Base-by-base conservation (phyloP, 2,888 invertebrate species). In the Labia minor region DNA sequence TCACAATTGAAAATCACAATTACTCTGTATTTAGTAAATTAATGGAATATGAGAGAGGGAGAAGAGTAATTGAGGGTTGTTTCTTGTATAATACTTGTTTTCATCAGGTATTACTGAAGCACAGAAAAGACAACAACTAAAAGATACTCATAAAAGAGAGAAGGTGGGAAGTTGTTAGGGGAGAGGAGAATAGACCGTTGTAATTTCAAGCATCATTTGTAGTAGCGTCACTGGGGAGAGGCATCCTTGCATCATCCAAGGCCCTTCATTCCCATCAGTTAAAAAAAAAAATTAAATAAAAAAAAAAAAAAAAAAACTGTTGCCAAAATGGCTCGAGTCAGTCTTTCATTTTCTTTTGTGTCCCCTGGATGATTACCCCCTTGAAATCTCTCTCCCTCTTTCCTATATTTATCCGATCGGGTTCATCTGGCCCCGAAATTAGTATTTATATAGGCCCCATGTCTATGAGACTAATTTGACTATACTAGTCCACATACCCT, bases 141-240 rank as follows among this genome's bases (percentile, higher is more conserved):
- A 49, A 49, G 49, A 14, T 16, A 14, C 49, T n/a, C 49, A 4
- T 49, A 49, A 11, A 49, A 2, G 16, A 49, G 14, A 49, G 49
- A 26, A 26, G 26, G 26, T 26, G 26, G 26, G 26, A 26, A 26
- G 26, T 26, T 26, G 26, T 26, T 3, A 26, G 26, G 26, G 26
- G 26, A 26, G 26, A 26, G 3, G 4, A 6, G 8, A 26, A 26
- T 26, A 16, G 49, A 49, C 49, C 49, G 49, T 49, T 10, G 49
- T 49, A 49, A 49, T 49, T 49, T 49, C 49, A 49, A 49, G 49
- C 49, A 49, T 49, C 49, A 49, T 49, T 49, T 49, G 49, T 49
- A 49, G 14, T 16, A 49, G 49, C 8, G n/a, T 49, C 49, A 49
- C 49, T 49, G n/a, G 49, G 49, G 49, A 49, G 49, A 49, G 49